Conservation (phyloP, 2,888 invertebrate species). For the Anthophora plumipes region DNA sequence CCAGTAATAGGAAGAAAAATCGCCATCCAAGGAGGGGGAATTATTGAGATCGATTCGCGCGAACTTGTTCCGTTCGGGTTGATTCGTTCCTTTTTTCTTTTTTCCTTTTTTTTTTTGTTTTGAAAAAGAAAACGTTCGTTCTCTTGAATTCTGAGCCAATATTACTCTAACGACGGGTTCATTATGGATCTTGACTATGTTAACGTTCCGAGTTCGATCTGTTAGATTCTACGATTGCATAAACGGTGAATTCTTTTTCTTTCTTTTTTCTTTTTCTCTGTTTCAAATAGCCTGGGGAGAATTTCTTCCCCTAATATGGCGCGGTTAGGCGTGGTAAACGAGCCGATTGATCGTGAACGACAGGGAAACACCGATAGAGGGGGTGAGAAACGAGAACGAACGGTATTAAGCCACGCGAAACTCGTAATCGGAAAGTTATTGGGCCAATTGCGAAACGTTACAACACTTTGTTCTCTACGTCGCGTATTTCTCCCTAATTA, state of each 20-base stretch:
- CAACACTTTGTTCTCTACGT: conserved; percentile 59
- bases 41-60: conserved; percentile 13
- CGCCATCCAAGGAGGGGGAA: background rate
- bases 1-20: conserved; percentile 19
- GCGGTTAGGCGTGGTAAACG: conserved; percentile 61
- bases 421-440: conserved; percentile 77
- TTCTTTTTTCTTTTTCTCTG: too few species aligned
- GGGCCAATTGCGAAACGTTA: conserved; percentile 81
- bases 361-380: conserved; percentile 39
- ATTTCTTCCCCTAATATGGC: conserved; percentile 81
- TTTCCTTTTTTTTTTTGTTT: too few species aligned
- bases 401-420: conserved; percentile 72
- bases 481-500: conserved; percentile 4
- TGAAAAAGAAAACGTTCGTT: too few species aligned
- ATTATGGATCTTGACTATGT: too few species aligned
- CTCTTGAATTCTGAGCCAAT: too few species aligned
- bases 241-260: too few species aligned
- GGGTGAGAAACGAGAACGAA: background rate
- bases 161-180: too few species aligned
- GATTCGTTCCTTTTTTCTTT: too few species aligned
- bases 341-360: conserved; percentile 33
- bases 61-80: background rate
- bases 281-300: conserved; percentile 56
- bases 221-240: too few species aligned
- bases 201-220: too few species aligned